Percentiles rank a stretch among this genome's conserved stretches.
These are phyloP conservation scores for Parthenolecanium corni DNA, from an alignment of 2,888 invertebrate species.

Conservation along the genomic window DNA sequence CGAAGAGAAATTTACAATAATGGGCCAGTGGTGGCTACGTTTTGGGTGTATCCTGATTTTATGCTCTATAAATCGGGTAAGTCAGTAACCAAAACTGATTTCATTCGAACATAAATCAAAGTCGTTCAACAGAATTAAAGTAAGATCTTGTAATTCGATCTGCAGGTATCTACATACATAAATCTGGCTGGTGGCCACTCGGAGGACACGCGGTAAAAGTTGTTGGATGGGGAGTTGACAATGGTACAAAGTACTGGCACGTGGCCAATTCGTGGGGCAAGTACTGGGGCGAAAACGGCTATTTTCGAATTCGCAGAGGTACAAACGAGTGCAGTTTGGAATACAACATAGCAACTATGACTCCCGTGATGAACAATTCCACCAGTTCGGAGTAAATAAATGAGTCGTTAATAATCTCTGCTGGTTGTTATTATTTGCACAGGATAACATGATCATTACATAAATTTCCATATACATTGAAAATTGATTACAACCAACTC, in stretches of 20 bases:
- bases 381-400: too few relatives aligned
- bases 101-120: too few relatives aligned
- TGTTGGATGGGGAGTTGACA: conserved; percentile 29
- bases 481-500: too few relatives aligned
- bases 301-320: conserved; percentile 28
- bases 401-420: too few relatives aligned
- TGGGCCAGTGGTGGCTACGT: conserved; percentile 10
- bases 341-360: not conserved
- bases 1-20: conserved; percentile 9
- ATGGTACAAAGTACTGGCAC: conserved; percentile 23
- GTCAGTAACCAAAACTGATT: too few relatives aligned
- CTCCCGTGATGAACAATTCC: conserved; percentile 30
- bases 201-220: conserved; percentile 29
- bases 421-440: too few relatives aligned
- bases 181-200: not conserved
- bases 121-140: too few relatives aligned
- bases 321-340: conserved; percentile 28
- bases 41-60: conserved; percentile 6
- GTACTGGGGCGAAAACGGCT: conserved; percentile 27
- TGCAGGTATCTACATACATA: not conserved
- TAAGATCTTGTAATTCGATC: too few relatives aligned
- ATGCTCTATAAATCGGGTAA: conserved; percentile 5
- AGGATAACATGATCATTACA: too few relatives aligned
- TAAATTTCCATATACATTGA: too few relatives aligned
- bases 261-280: conserved; percentile 27